Conservation (phyloP, 2,113 vertebrate species). For the Patagioenas fasciata region DNA sequence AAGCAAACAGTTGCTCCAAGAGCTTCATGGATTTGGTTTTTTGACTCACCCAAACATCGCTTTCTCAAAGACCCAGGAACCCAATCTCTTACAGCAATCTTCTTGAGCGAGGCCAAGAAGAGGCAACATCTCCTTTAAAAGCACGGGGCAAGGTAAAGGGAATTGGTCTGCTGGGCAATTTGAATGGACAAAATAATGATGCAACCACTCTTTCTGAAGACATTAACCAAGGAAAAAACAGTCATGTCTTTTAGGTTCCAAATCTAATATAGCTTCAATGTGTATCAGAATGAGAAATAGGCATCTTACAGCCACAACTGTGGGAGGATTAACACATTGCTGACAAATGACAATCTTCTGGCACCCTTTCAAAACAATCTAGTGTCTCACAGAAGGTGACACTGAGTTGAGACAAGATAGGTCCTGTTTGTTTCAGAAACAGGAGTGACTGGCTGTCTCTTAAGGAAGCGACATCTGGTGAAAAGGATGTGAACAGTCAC, state of each 20-base stretch:
- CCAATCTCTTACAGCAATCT: neutral
- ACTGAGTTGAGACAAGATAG: neutral
- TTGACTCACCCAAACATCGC: neutral
- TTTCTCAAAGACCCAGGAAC: neutral
- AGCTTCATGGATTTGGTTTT: neutral
- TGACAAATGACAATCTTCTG: constrained; percentile 22
- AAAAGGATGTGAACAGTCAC: constrained; percentile 25
- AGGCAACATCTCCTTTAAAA: neutral
- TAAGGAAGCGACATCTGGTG: neutral
- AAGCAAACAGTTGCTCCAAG: constrained; percentile 25
- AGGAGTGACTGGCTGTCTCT: constrained; percentile 5
- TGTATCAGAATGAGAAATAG: neutral
- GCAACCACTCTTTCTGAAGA: neutral
- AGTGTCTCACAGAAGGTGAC: constrained; percentile 21
- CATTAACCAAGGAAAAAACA: neutral
- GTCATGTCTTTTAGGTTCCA: neutral
- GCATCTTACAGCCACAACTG: neutral
- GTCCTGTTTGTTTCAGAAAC: constrained; percentile 38
- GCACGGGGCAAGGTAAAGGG: neutral
- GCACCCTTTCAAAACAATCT: neutral
- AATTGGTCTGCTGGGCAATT: neutral
- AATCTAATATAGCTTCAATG: neutral
- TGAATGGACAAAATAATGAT: constrained; percentile 1
- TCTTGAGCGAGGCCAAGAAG: neutral
- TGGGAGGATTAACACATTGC: neutral